Conservation (phyloP, 2,113 vertebrate species). For the Microtus richardsoni region DNA sequence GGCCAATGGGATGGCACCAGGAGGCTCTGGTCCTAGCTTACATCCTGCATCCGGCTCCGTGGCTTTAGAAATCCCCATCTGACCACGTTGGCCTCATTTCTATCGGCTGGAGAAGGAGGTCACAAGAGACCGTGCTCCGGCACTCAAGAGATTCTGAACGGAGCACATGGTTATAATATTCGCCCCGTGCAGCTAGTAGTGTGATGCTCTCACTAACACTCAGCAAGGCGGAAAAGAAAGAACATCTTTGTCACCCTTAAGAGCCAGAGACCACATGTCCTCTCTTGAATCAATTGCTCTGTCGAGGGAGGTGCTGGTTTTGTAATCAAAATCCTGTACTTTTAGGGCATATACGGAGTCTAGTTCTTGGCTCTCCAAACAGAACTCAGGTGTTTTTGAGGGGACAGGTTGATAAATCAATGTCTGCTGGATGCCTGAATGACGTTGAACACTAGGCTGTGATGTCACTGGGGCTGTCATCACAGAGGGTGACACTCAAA, state of each 20-base stretch:
- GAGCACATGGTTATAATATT: background rate
- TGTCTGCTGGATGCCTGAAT: background rate
- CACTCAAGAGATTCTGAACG: background rate
- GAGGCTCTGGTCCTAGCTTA: background rate
- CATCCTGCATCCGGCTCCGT: background rate
- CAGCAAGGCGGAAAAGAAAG: background rate
- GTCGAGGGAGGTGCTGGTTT: background rate
- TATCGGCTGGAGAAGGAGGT: background rate
- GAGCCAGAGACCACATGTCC: background rate
- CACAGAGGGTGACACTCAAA: background rate
- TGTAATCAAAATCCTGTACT: background rate
- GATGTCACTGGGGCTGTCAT: background rate
- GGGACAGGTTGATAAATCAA: background rate
- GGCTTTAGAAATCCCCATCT: background rate
- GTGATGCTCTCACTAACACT: background rate
- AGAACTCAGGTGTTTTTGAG: slow-evolving; percentile 7
- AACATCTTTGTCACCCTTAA: background rate
- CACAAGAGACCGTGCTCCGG: background rate
- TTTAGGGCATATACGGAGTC: background rate
- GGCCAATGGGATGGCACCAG: background rate
- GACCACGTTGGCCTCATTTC: background rate
- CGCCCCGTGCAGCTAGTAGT: background rate
- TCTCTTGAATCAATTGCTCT: background rate
- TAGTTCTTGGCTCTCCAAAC: background rate
- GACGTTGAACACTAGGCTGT: background rate